Base-by-base conservation (phyloP, 2,113 vertebrate species). In the Nibea coibor region DNA sequence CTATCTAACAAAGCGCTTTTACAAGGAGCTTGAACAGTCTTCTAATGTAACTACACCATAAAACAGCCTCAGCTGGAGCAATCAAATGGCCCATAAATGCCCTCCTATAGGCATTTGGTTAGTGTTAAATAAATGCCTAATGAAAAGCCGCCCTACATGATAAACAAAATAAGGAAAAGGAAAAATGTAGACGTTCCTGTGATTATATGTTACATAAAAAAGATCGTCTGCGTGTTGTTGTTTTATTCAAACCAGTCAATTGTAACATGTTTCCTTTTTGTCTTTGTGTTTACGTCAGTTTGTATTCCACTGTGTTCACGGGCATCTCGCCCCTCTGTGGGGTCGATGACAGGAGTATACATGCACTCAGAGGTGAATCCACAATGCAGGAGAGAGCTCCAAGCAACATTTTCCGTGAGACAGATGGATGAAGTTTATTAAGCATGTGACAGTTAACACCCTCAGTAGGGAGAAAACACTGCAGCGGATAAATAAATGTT, bases 401-500 rank as follows among this genome's bases (percentile, higher is more conserved):
- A 68, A 68, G 72, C 82, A 82, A 76, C 79, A 58, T 81, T 88
- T 75, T 71, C 72, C 72, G 26, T 22, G 63, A 86, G 80, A 92
- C 90, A 93, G 91, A 93, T 91, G 91, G 84, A 93, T 91, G 90
- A 79, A 85, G 88, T 93, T 91, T 92, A 93, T 93, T 91, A 92
- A 89, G 87, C 87, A 83, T 91, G 84, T 89, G 89, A 88, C 88
- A 90, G 87, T 91, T 81, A 87, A 91, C 85, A 87, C 74, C 72
- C 72, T 88, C 80, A 81, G 66, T 58, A 51, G 88, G 64, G 87
- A 63, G 70, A 81, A 79, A 83, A 78, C 86, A 75, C 81, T 84
- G 59, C 78, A 84, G 83, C 14, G 11, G 70, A 84, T 81, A 87
- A 91, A 89, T 91, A 91, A 90, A 90, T 80, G 78, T 87, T 88